A percentile compares a stretch with the other conserved stretches of the same genome.
phyloP scores from a whole-genome alignment of 2,113 vertebrate genomes.

The Poeciliopsis retropinna region DNA sequence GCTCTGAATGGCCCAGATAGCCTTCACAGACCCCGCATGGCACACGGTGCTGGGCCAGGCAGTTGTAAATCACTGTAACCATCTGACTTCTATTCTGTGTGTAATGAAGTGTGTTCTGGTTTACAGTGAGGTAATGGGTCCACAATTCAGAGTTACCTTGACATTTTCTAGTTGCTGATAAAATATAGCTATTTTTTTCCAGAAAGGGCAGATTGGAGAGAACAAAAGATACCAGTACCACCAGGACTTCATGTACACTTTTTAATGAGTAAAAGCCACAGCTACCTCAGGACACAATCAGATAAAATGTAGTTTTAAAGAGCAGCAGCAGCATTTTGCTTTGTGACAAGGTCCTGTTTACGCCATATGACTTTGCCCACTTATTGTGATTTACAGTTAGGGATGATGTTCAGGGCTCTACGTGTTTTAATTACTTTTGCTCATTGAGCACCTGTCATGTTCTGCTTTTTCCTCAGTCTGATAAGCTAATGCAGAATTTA shows the following conservation, averaged over 20 bases:
- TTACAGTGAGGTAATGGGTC: conserved; percentile 14
- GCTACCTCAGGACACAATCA: not conserved
- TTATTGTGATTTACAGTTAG: not conserved
- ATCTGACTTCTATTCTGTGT: conserved; percentile 34
- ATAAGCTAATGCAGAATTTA: too few relatives aligned
- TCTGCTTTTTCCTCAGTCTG: too few relatives aligned
- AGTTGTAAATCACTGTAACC: conserved; percentile 60
- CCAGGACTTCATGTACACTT: not conserved
- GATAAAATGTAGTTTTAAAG: not conserved
- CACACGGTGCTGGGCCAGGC: conserved; percentile 28
- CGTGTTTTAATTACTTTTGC: too few relatives aligned
- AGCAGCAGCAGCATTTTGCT: not conserved
- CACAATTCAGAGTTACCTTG: conserved; percentile 31
- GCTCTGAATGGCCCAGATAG: conserved; percentile 74
- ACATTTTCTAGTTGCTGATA: not conserved
- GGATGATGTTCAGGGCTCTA: not conserved
- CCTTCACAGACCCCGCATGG: conserved; percentile 66
- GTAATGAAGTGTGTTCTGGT: conserved; percentile 36
- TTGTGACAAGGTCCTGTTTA: too few relatives aligned
- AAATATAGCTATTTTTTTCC: not conserved
- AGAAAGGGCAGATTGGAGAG: not conserved
- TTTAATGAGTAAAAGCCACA: not conserved
- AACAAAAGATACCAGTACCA: not conserved
- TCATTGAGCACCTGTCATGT: too few relatives aligned
- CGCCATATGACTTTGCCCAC: too few relatives aligned